Base-by-base conservation (phyloP, 2,113 vertebrate genomes). In the Corynorhinus townsendii region DNA sequence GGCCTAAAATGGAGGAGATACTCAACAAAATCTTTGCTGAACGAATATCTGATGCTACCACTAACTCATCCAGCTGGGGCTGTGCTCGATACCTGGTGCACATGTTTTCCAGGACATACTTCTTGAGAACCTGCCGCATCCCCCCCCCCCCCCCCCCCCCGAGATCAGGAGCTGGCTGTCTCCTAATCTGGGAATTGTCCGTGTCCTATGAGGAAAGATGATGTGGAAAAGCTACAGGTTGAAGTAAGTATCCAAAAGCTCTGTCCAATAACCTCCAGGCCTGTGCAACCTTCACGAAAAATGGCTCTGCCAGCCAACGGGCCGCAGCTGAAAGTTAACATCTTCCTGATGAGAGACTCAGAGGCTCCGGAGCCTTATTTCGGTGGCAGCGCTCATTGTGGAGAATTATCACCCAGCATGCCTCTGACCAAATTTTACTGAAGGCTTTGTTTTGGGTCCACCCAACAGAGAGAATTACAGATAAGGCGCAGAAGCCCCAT, bases 161-260 rank as follows among this genome's bases (percentile, higher is more conserved):
- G 71, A 82, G 76, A 85, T 20, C n/a, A 76, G 80, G 33, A 81
- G 11, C 17, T 47, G 35, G 86, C 28, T 86, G 6, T 80, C 76
- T 96, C 80, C 66, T 95, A 72, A 72, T 38, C 75, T 87, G 81
- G 69, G 71, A 86, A 91, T 72, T 77, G 2, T 81, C 56, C 59
- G 4, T 92, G n/a, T 93, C 54, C 69, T 75, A 3, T 35, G 40
- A 92, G n/a, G 45, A 77, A 90, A 95, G 45, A 64, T 85, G 54
- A 82, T 19, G 20, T 76, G 35, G 35, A 49, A 82, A 87, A 93
- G 22, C 59, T 93, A 54, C n/a, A 69, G n/a, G 64, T 82, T 81
- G 80, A 86, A 68, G 45, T 80, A 69, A 54, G 33, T 49, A 19
- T 79, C 40, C 38, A 49, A 90, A 95, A 49, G 17, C 47, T 79